Evolutionary conservation across 2,797 vertebrate genomes (phyloP).

Genomic region (Alcedo quadribrachys): DNA sequence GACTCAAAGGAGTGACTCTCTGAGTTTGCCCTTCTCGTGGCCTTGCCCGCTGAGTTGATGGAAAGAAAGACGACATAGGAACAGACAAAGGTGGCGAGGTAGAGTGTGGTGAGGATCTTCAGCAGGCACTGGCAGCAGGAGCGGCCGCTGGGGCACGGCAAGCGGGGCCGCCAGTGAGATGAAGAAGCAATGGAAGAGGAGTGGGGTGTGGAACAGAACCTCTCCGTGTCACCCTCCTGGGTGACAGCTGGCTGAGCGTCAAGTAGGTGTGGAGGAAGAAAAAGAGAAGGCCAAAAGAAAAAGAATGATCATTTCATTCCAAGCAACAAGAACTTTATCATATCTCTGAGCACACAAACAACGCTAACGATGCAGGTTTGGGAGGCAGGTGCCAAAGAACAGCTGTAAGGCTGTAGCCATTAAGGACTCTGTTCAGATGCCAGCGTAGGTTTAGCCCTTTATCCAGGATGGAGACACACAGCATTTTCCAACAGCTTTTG

Average conservation of each 20-base stretch:
- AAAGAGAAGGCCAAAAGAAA: constrained; percentile 74
- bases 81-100: constrained; percentile 82
- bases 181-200: constrained; percentile 74
- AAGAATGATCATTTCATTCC: constrained; percentile 68
- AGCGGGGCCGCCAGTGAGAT: constrained; percentile 74
- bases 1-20: constrained; percentile 69
- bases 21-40: constrained; percentile 64
- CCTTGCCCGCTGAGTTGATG: constrained; percentile 75
- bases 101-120: constrained; percentile 76
- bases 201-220: constrained; percentile 63
- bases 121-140: constrained; percentile 80
- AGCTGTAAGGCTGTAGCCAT: neutral
- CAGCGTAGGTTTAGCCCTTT: constrained; percentile 1
- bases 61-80: constrained; percentile 80
- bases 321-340: constrained; percentile 40
- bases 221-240: constrained; percentile 72
- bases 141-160: constrained; percentile 74
- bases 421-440: constrained; percentile 66
- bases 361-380: constrained; percentile 16
- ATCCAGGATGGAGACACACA: neutral
- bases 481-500: neutral
- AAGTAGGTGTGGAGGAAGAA: constrained; percentile 64
- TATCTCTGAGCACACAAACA: constrained; percentile 47
- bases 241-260: constrained; percentile 67
- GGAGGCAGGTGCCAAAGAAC: constrained; percentile 9